A percentile compares a stretch with the other conserved stretches of the same genome.
Conservation (phyloP, 2,888 invertebrate species). For the Philhelius pedissequus region DNA sequence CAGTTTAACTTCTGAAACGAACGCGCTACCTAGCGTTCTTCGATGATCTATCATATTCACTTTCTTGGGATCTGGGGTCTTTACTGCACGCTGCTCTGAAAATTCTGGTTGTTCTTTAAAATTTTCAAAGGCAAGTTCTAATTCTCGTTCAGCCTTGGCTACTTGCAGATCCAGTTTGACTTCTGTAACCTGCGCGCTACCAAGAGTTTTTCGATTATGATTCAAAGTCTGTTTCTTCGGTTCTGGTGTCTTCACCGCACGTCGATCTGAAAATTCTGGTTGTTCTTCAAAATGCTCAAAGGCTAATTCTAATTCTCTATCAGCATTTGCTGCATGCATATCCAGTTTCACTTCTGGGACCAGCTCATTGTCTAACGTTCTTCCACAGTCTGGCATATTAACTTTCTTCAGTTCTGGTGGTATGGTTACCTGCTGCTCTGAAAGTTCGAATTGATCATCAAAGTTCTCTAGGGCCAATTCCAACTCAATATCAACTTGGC, state of each 20-base stretch:
- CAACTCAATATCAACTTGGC: background rate
- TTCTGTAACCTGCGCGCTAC: background rate
- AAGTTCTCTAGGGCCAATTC: background rate
- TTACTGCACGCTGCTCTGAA: too few species aligned
- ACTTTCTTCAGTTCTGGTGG: too few species aligned
- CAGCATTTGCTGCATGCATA: background rate
- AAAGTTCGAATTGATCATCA: too few species aligned
- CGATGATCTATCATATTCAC: background rate
- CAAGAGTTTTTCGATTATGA: constrained; percentile 12
- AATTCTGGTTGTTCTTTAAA: constrained; percentile 7
- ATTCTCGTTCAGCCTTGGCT: constrained; percentile 15
- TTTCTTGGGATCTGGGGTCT: constrained; percentile 29
- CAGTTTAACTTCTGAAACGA: background rate
- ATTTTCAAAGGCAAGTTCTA: constrained; percentile 25
- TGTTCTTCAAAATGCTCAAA: background rate
- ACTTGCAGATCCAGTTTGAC: constrained; percentile 3
- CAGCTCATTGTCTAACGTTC: too few species aligned
- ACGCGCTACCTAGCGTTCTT: constrained; percentile 16
- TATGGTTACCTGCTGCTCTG: too few species aligned
- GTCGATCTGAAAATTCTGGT: background rate
- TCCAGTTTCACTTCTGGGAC: too few species aligned
- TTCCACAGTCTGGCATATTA: too few species aligned
- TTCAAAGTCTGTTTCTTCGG: background rate
- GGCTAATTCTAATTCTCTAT: background rate
- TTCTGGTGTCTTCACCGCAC: constrained; percentile 2